A percentile compares a stretch with the other conserved stretches of the same genome.
These are phyloP conservation scores for Apostichopus japonicus DNA, from an alignment of 35 echinoderm and acorn worm genomes.

Conservation along the genomic window DNA sequence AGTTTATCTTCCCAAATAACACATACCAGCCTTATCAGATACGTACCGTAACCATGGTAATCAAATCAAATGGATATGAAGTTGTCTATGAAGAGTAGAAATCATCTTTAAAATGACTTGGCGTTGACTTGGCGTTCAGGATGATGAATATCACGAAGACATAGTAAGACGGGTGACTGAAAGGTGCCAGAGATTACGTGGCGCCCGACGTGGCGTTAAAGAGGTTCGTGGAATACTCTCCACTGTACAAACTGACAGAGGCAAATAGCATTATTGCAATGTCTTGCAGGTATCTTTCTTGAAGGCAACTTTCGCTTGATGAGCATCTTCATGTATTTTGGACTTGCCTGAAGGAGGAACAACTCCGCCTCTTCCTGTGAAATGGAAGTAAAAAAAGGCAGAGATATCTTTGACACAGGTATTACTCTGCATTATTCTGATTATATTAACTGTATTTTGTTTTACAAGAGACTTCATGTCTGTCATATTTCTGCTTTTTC, in stretches of 20 bases:
- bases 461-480: neutral
- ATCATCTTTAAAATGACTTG: no score
- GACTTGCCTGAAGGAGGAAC: constrained; percentile 79
- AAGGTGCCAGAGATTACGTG: neutral
- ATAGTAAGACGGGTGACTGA: no score
- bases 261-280: constrained; percentile 62
- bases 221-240: constrained; percentile 67
- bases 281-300: constrained; percentile 44
- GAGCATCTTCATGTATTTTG: constrained; percentile 60
- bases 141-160: no score
- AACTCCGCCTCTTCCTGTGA: constrained; percentile 79
- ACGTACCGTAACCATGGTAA: no score
- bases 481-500: neutral
- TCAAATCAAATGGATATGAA: no score
- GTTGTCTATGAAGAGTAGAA: no score
- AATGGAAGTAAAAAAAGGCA: neutral
- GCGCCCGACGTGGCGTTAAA: neutral
- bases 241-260: constrained; percentile 81
- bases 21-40: no score
- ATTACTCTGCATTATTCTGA: no score
- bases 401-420: neutral
- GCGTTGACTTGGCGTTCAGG: no score
- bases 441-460: neutral
- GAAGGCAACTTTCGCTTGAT: constrained; percentile 58
- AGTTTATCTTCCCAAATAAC: no score